Evolutionary conservation across 2,888 invertebrate genomes (phyloP).

Genomic region (Aromia moschata): DNA sequence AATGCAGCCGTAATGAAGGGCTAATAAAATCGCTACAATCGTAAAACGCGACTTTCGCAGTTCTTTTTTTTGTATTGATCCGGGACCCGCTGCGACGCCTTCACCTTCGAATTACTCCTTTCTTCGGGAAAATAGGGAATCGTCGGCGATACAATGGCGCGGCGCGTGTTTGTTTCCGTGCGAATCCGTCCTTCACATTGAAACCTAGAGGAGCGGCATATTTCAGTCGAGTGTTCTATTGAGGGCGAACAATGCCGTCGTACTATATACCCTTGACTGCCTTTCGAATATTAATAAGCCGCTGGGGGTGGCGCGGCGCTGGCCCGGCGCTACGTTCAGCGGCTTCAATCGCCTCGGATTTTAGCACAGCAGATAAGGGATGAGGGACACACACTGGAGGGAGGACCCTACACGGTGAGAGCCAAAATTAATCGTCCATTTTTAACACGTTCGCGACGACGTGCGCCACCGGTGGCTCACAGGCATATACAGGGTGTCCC

Average conservation of each 20-base stretch:
- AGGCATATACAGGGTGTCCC: too few species aligned
- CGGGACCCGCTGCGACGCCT: slow-evolving; percentile 1
- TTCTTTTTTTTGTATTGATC: too few species aligned
- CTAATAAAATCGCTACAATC: too few species aligned
- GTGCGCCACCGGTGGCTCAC: too few species aligned
- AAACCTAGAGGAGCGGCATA: slow-evolving; percentile 24
- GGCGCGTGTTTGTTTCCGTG: slow-evolving; percentile 13
- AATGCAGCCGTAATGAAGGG: too few species aligned
- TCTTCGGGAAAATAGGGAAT: slow-evolving; percentile 6
- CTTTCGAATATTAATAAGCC: slow-evolving; percentile 25
- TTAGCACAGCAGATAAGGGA: too few species aligned
- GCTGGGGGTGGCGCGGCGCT: slow-evolving; percentile 18
- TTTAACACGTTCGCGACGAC: too few species aligned
- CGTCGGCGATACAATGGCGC: slow-evolving; percentile 1
- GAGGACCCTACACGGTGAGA: too few species aligned
- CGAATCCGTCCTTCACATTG: slow-evolving; percentile 20
- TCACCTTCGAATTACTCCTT: slow-evolving; percentile 18
- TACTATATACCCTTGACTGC: slow-evolving; percentile 22
- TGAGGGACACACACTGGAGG: too few species aligned
- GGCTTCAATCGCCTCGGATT: slow-evolving; percentile 19
- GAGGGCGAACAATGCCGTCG: slow-evolving; percentile 20
- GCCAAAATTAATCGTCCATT: too few species aligned
- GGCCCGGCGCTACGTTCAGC: slow-evolving; percentile 14
- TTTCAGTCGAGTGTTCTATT: slow-evolving; percentile 24
- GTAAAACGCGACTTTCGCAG: too few species aligned